Conservation (phyloP, 2,888 invertebrate genomes). For the Sminthurinus aureus region DNA sequence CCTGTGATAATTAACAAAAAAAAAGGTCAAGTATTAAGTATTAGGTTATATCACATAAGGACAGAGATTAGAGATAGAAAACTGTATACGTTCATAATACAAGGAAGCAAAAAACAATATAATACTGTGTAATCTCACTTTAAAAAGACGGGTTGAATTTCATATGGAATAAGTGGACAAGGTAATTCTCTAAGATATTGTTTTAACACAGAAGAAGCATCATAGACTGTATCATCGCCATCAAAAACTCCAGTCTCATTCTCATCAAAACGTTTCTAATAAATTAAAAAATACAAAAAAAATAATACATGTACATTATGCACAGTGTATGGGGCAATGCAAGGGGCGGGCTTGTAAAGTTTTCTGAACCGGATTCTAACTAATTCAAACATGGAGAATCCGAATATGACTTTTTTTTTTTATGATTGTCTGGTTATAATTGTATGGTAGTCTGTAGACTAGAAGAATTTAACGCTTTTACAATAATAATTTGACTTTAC, state of each 20-base stretch:
- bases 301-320: slow-evolving; percentile 4
- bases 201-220: slow-evolving; percentile 86
- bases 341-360: too few relatives aligned
- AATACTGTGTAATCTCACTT: slow-evolving; percentile 55
- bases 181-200: slow-evolving; percentile 84
- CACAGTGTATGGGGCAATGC: too few relatives aligned
- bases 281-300: slow-evolving; percentile 24
- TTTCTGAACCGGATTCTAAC: too few relatives aligned
- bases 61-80: too few relatives aligned
- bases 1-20: slow-evolving; percentile 54
- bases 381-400: too few relatives aligned
- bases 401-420: too few relatives aligned
- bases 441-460: too few relatives aligned
- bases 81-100: too few relatives aligned
- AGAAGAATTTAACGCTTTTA: too few relatives aligned
- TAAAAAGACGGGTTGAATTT: slow-evolving; percentile 79
- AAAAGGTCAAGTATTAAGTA: slow-evolving; percentile 1
- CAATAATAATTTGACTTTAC: slow-evolving; percentile 66
- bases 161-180: slow-evolving; percentile 79
- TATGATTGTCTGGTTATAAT: too few relatives aligned
- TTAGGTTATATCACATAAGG: too few relatives aligned
- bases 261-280: slow-evolving; percentile 62
- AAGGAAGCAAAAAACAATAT: too few relatives aligned
- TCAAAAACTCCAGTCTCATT: slow-evolving; percentile 77
- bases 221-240: slow-evolving; percentile 78